Base-by-base conservation (phyloP, 2,888 invertebrate genomes). In the Colletes collaris region DNA sequence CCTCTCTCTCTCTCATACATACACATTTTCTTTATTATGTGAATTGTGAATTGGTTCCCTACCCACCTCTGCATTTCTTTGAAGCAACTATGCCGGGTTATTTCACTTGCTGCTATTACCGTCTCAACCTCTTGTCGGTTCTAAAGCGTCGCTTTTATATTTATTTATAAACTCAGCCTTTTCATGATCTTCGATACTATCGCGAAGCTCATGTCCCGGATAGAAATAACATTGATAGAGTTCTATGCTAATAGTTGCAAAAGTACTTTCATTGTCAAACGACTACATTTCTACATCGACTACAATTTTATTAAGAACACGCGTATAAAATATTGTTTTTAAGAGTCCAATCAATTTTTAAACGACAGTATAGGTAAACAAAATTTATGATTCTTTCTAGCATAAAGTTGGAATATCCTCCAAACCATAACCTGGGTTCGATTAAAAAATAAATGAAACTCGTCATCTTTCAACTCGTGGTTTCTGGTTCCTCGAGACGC, bases 121-220 rank as follows among this genome's bases (percentile, higher is more conserved):
- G 19, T 19, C 7, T 40, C 62, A 35, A 64, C 56, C 60, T 63
- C 56, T 72, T 75, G 80, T 83, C 82, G 72, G 10, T 56, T 71
- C 44, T n/a, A 7, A 52, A 62, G 53, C 49, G 67, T 49, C 50
- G 35, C 59, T n/a, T 65, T 78, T 75, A 69, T 81, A 76, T 70
- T 78, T 75, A 75, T 81, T 81, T 78, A 72, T 75, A 59, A 72
- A 69, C 56, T 63, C 60, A 50, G 27, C 53, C n/a, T 78, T 75
- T 37, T 27, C 68, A 11, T 66, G 58, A 19, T 16, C 8, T 35
- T 55, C 58, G 50, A 19, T 50, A 67, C 65, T 59, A 62, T 64
- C 58, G 53, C 4, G 63, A 35, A 4, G 44, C 10, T 46, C n/a
- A 46, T 11, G 37, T 3, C n/a, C 7, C 40, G 59, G 40, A n/a